phyloP scores from a whole-genome alignment of 2,888 invertebrate species.

The Monochamus alternatus region DNA sequence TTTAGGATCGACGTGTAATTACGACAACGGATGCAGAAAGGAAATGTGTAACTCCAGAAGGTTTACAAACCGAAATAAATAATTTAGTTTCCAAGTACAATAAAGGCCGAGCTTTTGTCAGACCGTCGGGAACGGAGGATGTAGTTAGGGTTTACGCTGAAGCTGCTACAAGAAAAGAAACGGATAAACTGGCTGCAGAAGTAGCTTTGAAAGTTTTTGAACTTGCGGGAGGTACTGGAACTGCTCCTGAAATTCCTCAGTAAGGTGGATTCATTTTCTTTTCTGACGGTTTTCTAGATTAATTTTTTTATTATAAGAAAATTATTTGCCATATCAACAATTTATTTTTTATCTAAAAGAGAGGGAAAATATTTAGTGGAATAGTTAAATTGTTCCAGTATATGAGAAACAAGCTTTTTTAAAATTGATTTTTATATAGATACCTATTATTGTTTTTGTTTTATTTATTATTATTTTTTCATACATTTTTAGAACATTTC shows the following conservation, averaged over 20 bases:
- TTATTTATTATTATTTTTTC: too few species aligned
- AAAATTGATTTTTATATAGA: too few species aligned
- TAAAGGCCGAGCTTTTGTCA: conserved; percentile 89
- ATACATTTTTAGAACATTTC: too few species aligned
- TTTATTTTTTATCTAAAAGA: not conserved
- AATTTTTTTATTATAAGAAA: conserved; percentile 22
- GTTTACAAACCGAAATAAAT: conserved; percentile 88
- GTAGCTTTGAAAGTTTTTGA: conserved; percentile 84
- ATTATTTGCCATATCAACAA: conserved; percentile 28
- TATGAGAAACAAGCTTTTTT: too few species aligned
- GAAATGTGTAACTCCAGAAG: conserved; percentile 84
- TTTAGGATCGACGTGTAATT: conserved; percentile 86
- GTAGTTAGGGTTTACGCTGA: conserved; percentile 97
- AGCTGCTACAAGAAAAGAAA: conserved; percentile 82
- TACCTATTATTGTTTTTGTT: too few species aligned
- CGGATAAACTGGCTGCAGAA: conserved; percentile 78
- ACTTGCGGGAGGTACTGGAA: conserved; percentile 86
- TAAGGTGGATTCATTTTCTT: conserved; percentile 18
- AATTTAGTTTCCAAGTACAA: conserved; percentile 79
- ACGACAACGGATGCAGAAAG: conserved; percentile 92
- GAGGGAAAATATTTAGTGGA: too few species aligned
- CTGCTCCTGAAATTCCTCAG: conserved; percentile 71
- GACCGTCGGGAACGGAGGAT: conserved; percentile 98
- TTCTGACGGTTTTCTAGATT: not conserved
- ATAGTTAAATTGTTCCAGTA: too few species aligned